Percentiles rank a stretch among this genome's conserved stretches.
Evolutionary conservation across 2,797 vertebrate species (phyloP).

Genomic region (Cyclopterus lumpus): DNA sequence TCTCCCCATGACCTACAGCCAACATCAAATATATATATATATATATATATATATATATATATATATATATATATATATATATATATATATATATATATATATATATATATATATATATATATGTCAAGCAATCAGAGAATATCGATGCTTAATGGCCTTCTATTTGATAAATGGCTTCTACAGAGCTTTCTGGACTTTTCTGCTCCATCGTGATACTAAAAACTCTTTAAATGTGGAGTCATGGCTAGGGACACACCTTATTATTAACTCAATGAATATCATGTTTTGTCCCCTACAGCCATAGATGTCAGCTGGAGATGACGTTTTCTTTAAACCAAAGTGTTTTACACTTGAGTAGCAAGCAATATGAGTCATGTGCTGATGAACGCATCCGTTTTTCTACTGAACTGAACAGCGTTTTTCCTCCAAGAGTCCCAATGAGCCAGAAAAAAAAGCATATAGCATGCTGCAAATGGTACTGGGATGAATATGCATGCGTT

Average conservation of each 20-base stretch:
- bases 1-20: too few species aligned
- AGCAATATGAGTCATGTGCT: background rate
- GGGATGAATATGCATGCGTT: constrained; percentile 18
- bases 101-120: too few species aligned
- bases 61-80: too few species aligned
- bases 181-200: too few species aligned
- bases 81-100: too few species aligned
- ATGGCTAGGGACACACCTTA: too few species aligned
- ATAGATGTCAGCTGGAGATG: background rate
- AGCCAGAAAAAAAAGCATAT: background rate
- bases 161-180: background rate
- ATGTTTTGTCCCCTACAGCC: too few species aligned
- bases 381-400: background rate
- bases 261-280: too few species aligned
- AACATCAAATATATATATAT: too few species aligned
- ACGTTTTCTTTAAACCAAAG: background rate
- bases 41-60: too few species aligned
- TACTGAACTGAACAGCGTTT: background rate
- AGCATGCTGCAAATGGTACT: background rate
- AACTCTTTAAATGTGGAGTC: too few species aligned
- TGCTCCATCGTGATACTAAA: too few species aligned
- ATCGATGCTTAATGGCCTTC: background rate
- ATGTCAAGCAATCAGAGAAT: background rate
- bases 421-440: background rate
- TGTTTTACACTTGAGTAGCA: background rate